Evolutionary conservation across 2,888 invertebrate genomes (phyloP), one percentile per base, ranked within the genome.

Genomic region (Laspeyria flexula): DNA sequence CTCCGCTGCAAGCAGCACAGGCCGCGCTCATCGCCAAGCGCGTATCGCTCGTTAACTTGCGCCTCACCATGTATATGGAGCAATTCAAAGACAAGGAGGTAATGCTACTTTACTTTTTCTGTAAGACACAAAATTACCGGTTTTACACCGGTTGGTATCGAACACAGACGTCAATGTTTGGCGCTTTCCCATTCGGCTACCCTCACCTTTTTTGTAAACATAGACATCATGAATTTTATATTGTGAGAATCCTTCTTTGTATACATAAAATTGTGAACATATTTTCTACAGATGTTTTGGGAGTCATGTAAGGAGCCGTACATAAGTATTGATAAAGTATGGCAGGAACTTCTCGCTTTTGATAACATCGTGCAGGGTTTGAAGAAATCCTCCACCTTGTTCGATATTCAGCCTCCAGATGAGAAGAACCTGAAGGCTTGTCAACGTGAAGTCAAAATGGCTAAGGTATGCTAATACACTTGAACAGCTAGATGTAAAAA

Each of bases 1-100:
- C 96, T 0, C 98, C 99, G 12, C 92, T 98, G 55, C 97, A 98
- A 83, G 96, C 97, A 2, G 95, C 95, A 53, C 98, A 99, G 85
- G 97, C 97, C 0, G 96, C 96, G 47, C 95, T 97, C 41, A 96
- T 99, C 65, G 95, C 97, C 51, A 96, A 96, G 78, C 95, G 97
- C 44, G 95, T 97, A 43, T 94, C 95, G 5, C 94, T 96, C 37
- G 97, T 97, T 80, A 97, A 97, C 70, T 94, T 96, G 41, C 93
- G 96, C 37, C 96, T 97, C 71, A 93, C 93, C 25, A 95, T 96
- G 77, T 98, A 96, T 81, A 90, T 96, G 44, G 96, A 96, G 1
- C 93, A 94, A 58, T 98, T 98, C 86, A 94, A 94, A 53, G 83
- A 65, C 0, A 92, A 91, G 52, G 87, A 90, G 66, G 92, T 88